Base-by-base conservation (phyloP, 1,140 invertebrate genomes). In the Microplitis mediator region DNA sequence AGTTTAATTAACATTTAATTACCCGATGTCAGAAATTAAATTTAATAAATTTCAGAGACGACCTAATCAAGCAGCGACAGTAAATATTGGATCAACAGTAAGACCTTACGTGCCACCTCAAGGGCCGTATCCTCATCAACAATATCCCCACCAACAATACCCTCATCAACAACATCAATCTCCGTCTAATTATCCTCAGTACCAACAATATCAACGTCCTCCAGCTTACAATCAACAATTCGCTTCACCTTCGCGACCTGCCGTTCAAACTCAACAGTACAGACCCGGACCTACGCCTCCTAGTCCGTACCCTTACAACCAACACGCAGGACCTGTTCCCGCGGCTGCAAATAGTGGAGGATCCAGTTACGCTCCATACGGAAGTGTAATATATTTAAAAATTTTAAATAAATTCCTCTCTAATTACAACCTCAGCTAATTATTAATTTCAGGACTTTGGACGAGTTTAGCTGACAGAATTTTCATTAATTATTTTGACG, bases 281-380 rank as follows among this genome's bases (percentile, higher is more conserved):
- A 5, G 68, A 9, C 14, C 62, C 3, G n/a, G 31, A 11, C 11
- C 56, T 63, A 36, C 13, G 8, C 13, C 23, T 61, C 23, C n/a
- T 45, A 14, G 11, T 3, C 31, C 39, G 11, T 34, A 62, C 51
- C 4, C 23, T 56, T 32, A 66, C 45, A 16, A 13, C 13, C 51
- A 45, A 11, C 1, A 50, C n/a, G 4, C 71, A 56, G 74, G 69
- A 34, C 65, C 60, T 9, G 35, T 72, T 39, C 60, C 65, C 11
- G 73, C 69, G 4, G 73, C 63, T n/a, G 36, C 71, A 14, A 71
- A 69, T 3, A 64, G 51, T 54, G 14, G 61, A 8, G 66, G 58
- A 13, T 73, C 72, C 13, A 74, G 69, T 74, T 74, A 74, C 54
- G 56, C 71, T 34, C 73, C 67, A 13, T 69, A 72, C 14, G 61